Conservation (phyloP, 2,113 vertebrate species). For the Oreochromis spilurus region DNA sequence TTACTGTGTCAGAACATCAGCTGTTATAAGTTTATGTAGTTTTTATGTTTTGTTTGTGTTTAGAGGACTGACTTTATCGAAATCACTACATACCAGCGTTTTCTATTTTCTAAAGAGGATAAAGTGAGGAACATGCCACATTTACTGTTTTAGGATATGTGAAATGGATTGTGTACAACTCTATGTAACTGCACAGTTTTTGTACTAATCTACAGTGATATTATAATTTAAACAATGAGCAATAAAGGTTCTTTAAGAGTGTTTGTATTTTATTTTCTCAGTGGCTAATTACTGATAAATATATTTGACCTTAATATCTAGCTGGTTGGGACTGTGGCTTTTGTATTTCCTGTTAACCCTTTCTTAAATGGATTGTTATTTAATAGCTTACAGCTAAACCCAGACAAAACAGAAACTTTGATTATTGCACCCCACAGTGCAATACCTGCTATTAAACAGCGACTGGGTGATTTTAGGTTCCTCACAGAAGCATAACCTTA, state of each 20-base stretch:
- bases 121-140: not conserved
- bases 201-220: slow-evolving; percentile 58
- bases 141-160: slow-evolving; percentile 9
- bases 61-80: not conserved
- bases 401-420: not conserved
- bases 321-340: not conserved
- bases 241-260: slow-evolving; percentile 57
- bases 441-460: not conserved
- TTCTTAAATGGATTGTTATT: not conserved
- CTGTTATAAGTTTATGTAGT: not conserved
- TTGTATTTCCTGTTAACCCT: not conserved
- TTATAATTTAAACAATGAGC: slow-evolving; percentile 54
- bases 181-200: slow-evolving; percentile 51
- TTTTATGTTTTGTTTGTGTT: not conserved
- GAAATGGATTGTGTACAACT: slow-evolving; percentile 7
- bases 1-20: not conserved
- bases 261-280: not conserved
- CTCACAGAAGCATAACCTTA: not conserved
- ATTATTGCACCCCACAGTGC: not conserved
- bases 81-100: slow-evolving; percentile 23
- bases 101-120: not conserved
- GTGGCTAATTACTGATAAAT: not conserved
- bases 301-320: not conserved
- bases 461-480: not conserved
- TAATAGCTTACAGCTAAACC: not conserved